Evolutionary conservation across 2,113 vertebrate genomes (phyloP), one percentile per base, ranked within the genome.

Genomic region (Nerophis lumbriciformis): DNA sequence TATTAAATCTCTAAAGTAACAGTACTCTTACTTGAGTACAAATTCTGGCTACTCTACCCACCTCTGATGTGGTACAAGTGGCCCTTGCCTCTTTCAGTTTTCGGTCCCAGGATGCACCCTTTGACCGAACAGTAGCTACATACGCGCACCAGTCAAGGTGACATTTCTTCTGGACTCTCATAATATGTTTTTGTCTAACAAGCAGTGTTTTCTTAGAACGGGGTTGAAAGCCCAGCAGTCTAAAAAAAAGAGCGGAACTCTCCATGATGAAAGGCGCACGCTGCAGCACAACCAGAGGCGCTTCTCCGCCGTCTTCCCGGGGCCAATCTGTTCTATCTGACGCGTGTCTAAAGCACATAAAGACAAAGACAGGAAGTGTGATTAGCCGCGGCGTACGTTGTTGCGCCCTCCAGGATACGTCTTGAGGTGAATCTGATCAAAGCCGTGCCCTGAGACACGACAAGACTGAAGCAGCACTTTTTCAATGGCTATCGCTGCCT

Each of bases 351-450:
- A 88, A 86, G 81, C 74, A 79, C 79, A 82, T 86, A 84, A 84
- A 86, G 84, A 85, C 85, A 85, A 85, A 88, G 80, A 82, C 83
- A 83, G 81, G 81, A 87, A 85, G 82, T 79, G 47, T 86, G 87
- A 90, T 90, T 83, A 88, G 83, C 85, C 80, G 73, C 55, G 54
- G 47, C 28, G 63, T 83, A 73, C 66, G 75, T 69, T 70, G 75
- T 69, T 70, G 73, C 58, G 76, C 83, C 84, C 90, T 89, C 81
- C 74, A 89, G 89, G 88, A 90, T 73, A 86, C 83, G 88, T 89
- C 89, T 90, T 75, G 82, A 86, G 89, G 87, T 84, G 65, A 76
- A 68, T 75, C 79, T 88, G 90, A 92, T 91, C 90, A 92, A 92
- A 91, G 90, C 83, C 57, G 81, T 64, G 89, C 90, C 88, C 85